phyloP scores from a whole-genome alignment of 2,113 vertebrate genomes.

The Falcunculus frontatus region DNA sequence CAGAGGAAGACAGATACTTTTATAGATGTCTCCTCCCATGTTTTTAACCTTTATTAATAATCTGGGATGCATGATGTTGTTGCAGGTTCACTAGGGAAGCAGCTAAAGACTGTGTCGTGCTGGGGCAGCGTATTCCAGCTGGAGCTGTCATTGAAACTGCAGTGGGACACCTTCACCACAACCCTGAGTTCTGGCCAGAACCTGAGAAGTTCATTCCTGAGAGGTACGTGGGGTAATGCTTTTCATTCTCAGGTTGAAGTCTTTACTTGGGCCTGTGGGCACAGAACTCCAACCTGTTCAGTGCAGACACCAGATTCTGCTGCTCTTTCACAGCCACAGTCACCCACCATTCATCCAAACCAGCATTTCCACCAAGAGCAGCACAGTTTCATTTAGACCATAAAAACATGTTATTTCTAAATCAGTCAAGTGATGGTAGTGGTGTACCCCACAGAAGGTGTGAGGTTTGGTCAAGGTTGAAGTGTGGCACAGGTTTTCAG shows the following conservation, averaged over 20 bases:
- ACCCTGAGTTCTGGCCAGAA: slow-evolving; percentile 84
- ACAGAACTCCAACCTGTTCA: not conserved
- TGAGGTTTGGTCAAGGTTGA: not conserved
- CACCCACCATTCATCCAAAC: not conserved
- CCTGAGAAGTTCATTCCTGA: slow-evolving; percentile 89
- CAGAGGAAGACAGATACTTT: not conserved
- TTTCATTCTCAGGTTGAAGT: not conserved
- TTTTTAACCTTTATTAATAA: not conserved
- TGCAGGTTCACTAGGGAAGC: slow-evolving; percentile 84
- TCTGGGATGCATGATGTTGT: not conserved
- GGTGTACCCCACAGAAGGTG: not conserved
- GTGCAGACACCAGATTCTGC: not conserved
- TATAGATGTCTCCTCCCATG: not conserved
- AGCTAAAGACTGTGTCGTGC: slow-evolving; percentile 77
- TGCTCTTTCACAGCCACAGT: not conserved
- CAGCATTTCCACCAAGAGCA: not conserved
- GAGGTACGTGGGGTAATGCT: slow-evolving; percentile 69
- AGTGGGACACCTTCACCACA: slow-evolving; percentile 82
- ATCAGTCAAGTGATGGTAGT: not conserved
- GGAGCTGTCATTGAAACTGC: slow-evolving; percentile 82
- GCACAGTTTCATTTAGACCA: not conserved
- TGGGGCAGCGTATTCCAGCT: slow-evolving; percentile 81
- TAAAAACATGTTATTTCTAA: not conserved
- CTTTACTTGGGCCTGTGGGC: not conserved
- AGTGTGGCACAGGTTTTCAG: not conserved